Conservation (phyloP, 2,797 vertebrate species). For the Hippopotamyrus pictus region DNA sequence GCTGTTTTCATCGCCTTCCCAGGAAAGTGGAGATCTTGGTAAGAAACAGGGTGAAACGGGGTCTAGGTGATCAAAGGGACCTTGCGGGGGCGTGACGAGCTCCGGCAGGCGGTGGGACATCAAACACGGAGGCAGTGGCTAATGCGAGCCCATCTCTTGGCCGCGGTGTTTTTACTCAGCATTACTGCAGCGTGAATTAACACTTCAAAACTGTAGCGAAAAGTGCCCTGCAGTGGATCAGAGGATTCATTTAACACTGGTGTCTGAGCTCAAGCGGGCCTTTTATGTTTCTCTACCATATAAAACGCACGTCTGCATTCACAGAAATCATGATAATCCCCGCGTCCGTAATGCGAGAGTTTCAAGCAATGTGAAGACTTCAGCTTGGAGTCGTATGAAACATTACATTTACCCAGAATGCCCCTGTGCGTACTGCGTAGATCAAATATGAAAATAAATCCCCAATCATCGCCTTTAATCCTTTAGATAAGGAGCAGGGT, state of each 20-base stretch:
- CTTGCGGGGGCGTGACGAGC: neutral
- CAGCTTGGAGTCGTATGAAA: neutral
- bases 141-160: neutral
- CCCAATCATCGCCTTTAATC: neutral
- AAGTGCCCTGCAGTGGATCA: slow-evolving; percentile 12
- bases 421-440: neutral
- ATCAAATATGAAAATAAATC: slow-evolving; percentile 2
- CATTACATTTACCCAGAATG: neutral
- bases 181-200: slow-evolving; percentile 10
- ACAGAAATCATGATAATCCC: neutral
- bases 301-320: neutral
- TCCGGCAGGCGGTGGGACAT: neutral
- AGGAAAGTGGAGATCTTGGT: neutral
- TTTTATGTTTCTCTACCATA: neutral
- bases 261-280: neutral
- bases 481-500: neutral
- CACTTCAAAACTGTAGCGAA: slow-evolving; percentile 17
- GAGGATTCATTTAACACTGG: slow-evolving; percentile 12
- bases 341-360: neutral
- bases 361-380: neutral
- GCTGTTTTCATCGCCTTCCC: neutral
- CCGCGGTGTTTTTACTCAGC: neutral
- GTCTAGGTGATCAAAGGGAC: slow-evolving; percentile 1
- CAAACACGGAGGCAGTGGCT: neutral
- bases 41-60: neutral